Percentiles rank a stretch among this genome's conserved stretches.
phyloP scores from a whole-genome alignment of 1,140 invertebrate species.

The Bombus huntii region DNA sequence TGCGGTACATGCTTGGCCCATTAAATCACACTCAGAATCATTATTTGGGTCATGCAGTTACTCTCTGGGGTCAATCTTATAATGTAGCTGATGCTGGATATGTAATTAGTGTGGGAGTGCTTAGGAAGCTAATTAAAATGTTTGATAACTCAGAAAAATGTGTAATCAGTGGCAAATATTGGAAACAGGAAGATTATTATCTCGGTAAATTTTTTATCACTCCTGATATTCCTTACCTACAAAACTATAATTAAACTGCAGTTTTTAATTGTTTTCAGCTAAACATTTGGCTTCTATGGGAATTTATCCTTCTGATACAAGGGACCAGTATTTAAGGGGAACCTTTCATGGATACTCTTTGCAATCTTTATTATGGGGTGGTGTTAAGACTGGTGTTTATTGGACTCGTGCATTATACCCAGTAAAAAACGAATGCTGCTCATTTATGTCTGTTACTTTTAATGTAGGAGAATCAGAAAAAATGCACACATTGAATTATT shows the following conservation, averaged over 20 bases:
- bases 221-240: neutral
- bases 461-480: conserved; percentile 79
- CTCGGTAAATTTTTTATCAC: conserved; percentile 75
- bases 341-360: conserved; percentile 83
- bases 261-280: conserved; percentile 68
- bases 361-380: conserved; percentile 80
- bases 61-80: conserved; percentile 81
- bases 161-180: conserved; percentile 80
- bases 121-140: conserved; percentile 73
- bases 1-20: conserved; percentile 79
- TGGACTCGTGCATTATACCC: conserved; percentile 81
- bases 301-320: conserved; percentile 82
- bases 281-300: conserved; percentile 80
- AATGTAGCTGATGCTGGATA: conserved; percentile 83
- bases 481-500: conserved; percentile 81
- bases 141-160: conserved; percentile 80
- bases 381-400: conserved; percentile 78
- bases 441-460: conserved; percentile 79
- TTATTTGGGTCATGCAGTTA: conserved; percentile 82
- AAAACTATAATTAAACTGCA: neutral
- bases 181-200: conserved; percentile 84
- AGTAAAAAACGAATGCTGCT: conserved; percentile 77
- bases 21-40: conserved; percentile 76
- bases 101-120: conserved; percentile 80
- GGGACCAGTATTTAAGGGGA: conserved; percentile 78